phyloP scores from a whole-genome alignment of 1,140 invertebrate genomes.

The Archegozetes longisetosus region DNA sequence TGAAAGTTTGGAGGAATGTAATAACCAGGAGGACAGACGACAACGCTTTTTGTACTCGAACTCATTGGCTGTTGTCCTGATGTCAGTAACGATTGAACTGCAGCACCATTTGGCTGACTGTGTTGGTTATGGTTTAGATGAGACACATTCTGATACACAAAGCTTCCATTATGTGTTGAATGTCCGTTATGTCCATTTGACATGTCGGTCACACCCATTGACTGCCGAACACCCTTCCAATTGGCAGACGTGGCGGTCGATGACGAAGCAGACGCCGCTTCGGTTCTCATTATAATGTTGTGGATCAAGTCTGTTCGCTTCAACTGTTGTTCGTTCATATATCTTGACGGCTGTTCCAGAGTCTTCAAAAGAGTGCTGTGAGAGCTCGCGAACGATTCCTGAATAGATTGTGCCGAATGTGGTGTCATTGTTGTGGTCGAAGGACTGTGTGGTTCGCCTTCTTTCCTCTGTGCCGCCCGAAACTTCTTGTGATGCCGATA shows the following conservation, averaged over 20 bases:
- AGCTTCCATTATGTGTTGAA: background rate
- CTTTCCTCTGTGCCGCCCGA: conserved; percentile 39
- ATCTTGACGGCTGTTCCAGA: conserved; percentile 63
- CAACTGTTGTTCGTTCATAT: conserved; percentile 67
- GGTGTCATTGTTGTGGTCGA: conserved; percentile 14
- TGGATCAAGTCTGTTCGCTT: conserved; percentile 75
- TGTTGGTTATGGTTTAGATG: background rate
- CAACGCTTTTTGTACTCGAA: background rate
- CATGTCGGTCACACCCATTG: too few species aligned
- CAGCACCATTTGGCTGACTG: background rate
- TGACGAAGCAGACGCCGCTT: background rate
- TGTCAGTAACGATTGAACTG: too few species aligned
- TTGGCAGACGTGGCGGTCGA: background rate
- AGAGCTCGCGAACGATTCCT: conserved; percentile 49
- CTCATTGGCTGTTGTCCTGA: background rate
- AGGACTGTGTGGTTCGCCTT: conserved; percentile 15
- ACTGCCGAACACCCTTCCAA: background rate
- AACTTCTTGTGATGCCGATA: conserved; percentile 92
- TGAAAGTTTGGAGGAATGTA: conserved; percentile 26
- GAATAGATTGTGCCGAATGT: conserved; percentile 11
- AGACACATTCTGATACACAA: background rate
- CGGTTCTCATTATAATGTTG: conserved; percentile 52
- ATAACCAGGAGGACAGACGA: conserved; percentile 13
- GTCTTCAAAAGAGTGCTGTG: conserved; percentile 71
- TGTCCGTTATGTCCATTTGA: background rate